These are phyloP conservation scores for Tragulus kanchil DNA, from an alignment of 2,113 vertebrate species.

Conservation along the genomic window DNA sequence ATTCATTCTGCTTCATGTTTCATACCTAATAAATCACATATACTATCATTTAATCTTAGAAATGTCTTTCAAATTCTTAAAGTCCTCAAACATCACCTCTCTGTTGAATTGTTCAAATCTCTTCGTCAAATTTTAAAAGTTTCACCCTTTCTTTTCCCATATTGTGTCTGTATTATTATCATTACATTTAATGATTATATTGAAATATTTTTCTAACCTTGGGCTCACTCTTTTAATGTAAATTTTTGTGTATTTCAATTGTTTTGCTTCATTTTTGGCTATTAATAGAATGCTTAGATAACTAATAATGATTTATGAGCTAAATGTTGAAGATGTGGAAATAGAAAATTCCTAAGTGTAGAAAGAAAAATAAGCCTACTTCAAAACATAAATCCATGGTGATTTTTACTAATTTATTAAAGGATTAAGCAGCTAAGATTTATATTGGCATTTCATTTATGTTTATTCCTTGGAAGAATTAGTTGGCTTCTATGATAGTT, in stretches of 20 bases:
- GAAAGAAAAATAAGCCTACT: constrained; percentile 55
- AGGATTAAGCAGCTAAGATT: constrained; percentile 55
- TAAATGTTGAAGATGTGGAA: constrained; percentile 57
- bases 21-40: background rate
- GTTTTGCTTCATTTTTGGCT: background rate
- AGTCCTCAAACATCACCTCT: background rate
- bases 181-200: background rate
- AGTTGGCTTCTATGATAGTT: constrained; percentile 8
- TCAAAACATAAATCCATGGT: constrained; percentile 54
- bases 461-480: constrained; percentile 63
- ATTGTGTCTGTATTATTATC: background rate
- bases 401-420: constrained; percentile 66
- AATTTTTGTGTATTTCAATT: constrained; percentile 25
- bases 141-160: background rate
- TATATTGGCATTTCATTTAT: constrained; percentile 60
- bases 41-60: background rate
- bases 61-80: background rate
- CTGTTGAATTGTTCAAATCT: background rate
- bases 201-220: background rate
- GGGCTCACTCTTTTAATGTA: background rate
- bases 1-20: background rate
- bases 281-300: constrained; percentile 19
- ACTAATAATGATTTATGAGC: constrained; percentile 39
- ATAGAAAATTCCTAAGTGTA: constrained; percentile 26
- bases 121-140: background rate